A percentile compares a stretch with the other conserved stretches of the same genome.
These are phyloP conservation scores for Apeira syringaria DNA, from an alignment of 2,888 invertebrate genomes.

Conservation along the genomic window DNA sequence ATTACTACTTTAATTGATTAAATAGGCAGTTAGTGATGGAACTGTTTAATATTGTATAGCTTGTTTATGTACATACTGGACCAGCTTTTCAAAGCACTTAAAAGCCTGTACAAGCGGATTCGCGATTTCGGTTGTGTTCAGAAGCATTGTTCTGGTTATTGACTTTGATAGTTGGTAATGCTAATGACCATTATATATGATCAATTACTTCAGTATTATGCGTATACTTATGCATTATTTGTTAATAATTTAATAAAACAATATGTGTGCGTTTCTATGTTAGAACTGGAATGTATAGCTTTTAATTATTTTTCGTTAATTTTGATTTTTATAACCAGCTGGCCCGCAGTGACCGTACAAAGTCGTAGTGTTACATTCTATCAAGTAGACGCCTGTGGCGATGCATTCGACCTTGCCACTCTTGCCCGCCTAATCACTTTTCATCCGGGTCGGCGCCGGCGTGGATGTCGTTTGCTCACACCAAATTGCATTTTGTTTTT, in stretches of 20 bases:
- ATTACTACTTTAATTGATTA: constrained; percentile 26
- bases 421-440: constrained; percentile 43
- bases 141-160: constrained; percentile 19
- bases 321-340: no score
- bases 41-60: constrained; percentile 14
- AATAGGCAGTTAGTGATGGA: constrained; percentile 17
- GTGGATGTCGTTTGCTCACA: constrained; percentile 35
- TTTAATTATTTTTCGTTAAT: no score
- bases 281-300: no score
- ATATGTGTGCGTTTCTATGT: no score
- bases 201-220: constrained; percentile 53
- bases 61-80: constrained; percentile 19
- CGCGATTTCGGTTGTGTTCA: constrained; percentile 11
- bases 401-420: constrained; percentile 32
- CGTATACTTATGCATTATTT: no score
- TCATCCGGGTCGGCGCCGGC: constrained; percentile 30
- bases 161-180: constrained; percentile 33
- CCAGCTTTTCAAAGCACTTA: no score
- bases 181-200: constrained; percentile 46
- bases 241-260: no score
- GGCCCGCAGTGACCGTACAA: no score
- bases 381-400: constrained; percentile 4
- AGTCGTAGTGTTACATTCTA: constrained; percentile 5
- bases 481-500: constrained; percentile 76
- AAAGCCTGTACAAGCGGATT: constrained; percentile 9